Evolutionary conservation across 2,888 invertebrate genomes (phyloP).

Genomic region (Epinotia nisella): DNA sequence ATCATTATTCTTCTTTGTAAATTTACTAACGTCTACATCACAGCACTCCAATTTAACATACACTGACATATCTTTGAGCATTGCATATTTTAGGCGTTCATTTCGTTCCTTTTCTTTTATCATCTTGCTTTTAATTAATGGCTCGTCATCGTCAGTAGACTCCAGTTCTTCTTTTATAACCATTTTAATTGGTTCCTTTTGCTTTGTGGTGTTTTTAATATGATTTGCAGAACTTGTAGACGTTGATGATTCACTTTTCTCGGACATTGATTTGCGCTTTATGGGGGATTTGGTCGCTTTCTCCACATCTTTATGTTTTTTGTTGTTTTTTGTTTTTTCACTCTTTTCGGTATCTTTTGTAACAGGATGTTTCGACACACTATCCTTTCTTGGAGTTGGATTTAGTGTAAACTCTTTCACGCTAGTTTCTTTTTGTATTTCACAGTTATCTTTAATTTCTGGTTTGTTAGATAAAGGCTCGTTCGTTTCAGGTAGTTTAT

Average conservation of each 20-base stretch:
- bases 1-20: constrained; percentile 71
- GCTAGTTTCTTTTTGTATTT: constrained; percentile 6
- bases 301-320: constrained; percentile 58
- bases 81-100: constrained; percentile 71
- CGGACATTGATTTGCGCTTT: constrained; percentile 44
- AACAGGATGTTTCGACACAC: constrained; percentile 2
- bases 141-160: constrained; percentile 77
- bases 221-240: constrained; percentile 43
- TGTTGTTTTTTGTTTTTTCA: constrained; percentile 56
- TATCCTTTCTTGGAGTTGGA: constrained; percentile 46
- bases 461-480: not conserved
- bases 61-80: constrained; percentile 78
- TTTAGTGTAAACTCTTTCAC: constrained; percentile 46
- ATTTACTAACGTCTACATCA: constrained; percentile 76
- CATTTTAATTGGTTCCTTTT: constrained; percentile 55
- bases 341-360: constrained; percentile 51
- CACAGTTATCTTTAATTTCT: constrained; percentile 2
- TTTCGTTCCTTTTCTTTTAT: constrained; percentile 73
- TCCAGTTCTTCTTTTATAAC: constrained; percentile 70
- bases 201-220: constrained; percentile 45
- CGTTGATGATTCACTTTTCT: constrained; percentile 44
- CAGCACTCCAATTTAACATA: constrained; percentile 81
- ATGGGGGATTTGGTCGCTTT: constrained; percentile 49
- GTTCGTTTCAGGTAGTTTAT: constrained; percentile 1
- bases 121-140: constrained; percentile 75